Percentiles rank a stretch among this genome's conserved stretches.
These are phyloP conservation scores for Amblyopsis rosae DNA, from an alignment of 2,113 vertebrate genomes.

Conservation along the genomic window DNA sequence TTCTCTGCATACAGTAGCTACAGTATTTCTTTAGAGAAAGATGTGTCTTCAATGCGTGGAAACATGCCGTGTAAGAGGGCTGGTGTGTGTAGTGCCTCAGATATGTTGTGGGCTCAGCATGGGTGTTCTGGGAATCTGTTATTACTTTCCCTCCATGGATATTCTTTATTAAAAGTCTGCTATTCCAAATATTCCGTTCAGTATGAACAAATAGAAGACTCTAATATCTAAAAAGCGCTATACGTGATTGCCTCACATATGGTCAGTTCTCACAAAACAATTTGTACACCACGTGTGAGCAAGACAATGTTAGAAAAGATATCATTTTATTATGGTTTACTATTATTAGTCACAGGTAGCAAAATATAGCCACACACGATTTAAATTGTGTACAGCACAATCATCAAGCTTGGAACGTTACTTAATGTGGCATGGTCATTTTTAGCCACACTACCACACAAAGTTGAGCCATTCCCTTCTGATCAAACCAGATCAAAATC, in stretches of 20 bases:
- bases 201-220: conserved; percentile 26
- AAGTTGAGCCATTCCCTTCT: not conserved
- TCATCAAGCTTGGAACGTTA: not conserved
- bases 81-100: conserved; percentile 30
- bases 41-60: conserved; percentile 21
- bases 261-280: conserved; percentile 11
- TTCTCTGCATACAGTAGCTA: conserved; percentile 9
- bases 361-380: conserved; percentile 1
- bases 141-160: conserved; percentile 37
- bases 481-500: not conserved
- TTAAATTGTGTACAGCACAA: not conserved
- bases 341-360: conserved; percentile 1
- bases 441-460: not conserved
- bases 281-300: not conserved
- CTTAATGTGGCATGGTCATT: not conserved
- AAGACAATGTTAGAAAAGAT: conserved; percentile 1
- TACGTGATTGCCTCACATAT: too few relatives aligned
- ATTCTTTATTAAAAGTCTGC: conserved; percentile 36
- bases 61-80: conserved; percentile 30
- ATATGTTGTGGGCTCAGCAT: conserved; percentile 38
- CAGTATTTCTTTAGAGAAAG: conserved; percentile 9
- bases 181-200: conserved; percentile 23
- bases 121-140: conserved; percentile 41
- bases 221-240: not conserved
- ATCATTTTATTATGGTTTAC: conserved; percentile 11